Evolutionary conservation across 23 tunicate genomes (phyloP), one percentile per base, ranked within the genome.

Genomic region (Trididemnum nubilum): DNA sequence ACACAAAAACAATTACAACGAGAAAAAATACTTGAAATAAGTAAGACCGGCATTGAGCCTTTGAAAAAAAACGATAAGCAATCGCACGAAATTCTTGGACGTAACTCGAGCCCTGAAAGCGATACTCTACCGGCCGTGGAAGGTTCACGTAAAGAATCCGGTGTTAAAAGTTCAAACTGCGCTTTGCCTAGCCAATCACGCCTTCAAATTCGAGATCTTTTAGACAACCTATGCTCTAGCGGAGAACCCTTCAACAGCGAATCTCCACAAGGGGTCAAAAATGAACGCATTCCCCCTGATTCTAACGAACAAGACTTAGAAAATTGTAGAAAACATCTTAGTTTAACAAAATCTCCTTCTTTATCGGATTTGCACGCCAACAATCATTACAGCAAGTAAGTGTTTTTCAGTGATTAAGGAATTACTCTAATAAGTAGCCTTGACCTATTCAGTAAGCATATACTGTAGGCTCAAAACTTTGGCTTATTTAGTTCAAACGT

Each of bases 11-110:
- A 70, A 3, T 61, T 85, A 34, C 49, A 78, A 67, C 73, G 38
- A 64, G 81, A 76, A 28, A 65, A 85, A 31, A 33, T 76, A 7
- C 72, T 76, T 26, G 63, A 39, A 85, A 78, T 57, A 18, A 78
- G 71, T 34, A 78, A 78, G 33, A 39, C 70, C 39, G 70, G 44
- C 29, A 38, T 73, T 23, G 78, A 22, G 57, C 58, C 78, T 73
- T 22, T 38, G 32, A 73, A 21, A 28, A 38, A 39, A 73, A 21
- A 7, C 31, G 78, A 73, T 28, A 73, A 40, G 7, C 57, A 31
- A 38, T 5, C 58, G 25, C 58, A 22, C 9, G 39, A 73, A n/a
- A 5, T 26, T 15, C 30, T 21, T 7, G 58, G 30, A 21, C 25
- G 30, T 22, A 38, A 21, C 39, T 38, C 29, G 32, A 73, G 58